Conservation (phyloP, 2,113 vertebrate genomes). For the Enhydra lutris region DNA sequence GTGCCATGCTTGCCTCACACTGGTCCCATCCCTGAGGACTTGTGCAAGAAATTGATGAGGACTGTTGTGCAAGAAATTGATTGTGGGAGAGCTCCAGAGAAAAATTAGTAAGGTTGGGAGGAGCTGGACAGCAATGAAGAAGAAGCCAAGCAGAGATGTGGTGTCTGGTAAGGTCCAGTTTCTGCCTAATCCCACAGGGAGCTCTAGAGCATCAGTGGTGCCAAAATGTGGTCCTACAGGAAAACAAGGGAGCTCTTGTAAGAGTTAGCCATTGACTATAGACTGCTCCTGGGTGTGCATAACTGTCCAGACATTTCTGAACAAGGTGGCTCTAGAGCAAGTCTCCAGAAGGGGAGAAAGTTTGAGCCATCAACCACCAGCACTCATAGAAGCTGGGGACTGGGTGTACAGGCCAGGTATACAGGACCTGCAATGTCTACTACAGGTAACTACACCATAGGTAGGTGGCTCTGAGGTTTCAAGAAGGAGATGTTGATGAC, state of each 20-base stretch:
- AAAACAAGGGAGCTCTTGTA: too few relatives aligned
- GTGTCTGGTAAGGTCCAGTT: background rate
- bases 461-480: background rate
- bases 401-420: background rate
- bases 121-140: background rate
- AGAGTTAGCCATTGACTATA: too few relatives aligned
- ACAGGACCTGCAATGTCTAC: background rate
- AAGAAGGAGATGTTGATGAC: accelerated
- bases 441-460: accelerated
- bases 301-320: background rate
- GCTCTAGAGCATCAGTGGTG: background rate
- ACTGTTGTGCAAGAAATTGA: background rate
- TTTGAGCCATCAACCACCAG: background rate
- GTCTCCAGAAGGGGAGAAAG: background rate
- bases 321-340: background rate
- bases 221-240: too few relatives aligned
- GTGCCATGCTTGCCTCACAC: background rate
- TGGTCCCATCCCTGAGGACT: background rate
- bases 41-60: background rate
- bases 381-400: background rate
- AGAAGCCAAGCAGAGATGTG: background rate
- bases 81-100: background rate
- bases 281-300: too few relatives aligned
- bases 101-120: background rate
- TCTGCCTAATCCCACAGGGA: background rate